A percentile compares a stretch with the other conserved stretches of the same genome.
These are phyloP conservation scores for Pasiphila rectangulata DNA, from an alignment of 2,888 invertebrate species.

Conservation along the genomic window DNA sequence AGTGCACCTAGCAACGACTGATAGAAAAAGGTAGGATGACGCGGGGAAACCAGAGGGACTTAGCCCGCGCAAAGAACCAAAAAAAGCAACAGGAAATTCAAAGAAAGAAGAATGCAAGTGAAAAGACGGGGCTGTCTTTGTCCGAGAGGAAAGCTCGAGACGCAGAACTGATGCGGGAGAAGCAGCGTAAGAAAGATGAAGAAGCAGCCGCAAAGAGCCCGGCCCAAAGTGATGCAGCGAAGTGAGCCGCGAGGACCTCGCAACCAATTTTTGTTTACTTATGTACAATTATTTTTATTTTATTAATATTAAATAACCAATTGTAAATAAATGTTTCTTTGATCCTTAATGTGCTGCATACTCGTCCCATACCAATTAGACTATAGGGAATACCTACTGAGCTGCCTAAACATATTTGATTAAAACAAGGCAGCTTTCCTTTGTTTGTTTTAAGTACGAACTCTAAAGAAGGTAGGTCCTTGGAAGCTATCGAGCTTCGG, in stretches of 20 bases:
- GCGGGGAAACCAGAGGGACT: slow-evolving; percentile 95
- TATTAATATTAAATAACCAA: too few relatives aligned
- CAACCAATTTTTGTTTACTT: not conserved
- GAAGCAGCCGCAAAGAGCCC: not conserved
- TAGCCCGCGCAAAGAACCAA: slow-evolving; percentile 94
- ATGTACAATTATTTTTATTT: too few relatives aligned
- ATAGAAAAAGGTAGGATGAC: slow-evolving; percentile 8
- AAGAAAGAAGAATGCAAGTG: slow-evolving; percentile 84
- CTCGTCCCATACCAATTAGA: too few relatives aligned
- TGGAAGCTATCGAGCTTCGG: too few relatives aligned
- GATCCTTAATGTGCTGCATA: too few relatives aligned
- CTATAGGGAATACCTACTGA: too few relatives aligned
- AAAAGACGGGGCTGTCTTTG: slow-evolving; percentile 89
- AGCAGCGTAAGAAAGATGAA: slow-evolving; percentile 88
- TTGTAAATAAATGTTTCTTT: too few relatives aligned
- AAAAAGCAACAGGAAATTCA: slow-evolving; percentile 88
- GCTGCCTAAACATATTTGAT: too few relatives aligned
- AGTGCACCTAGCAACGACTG: slow-evolving; percentile 41
- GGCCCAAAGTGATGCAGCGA: not conserved
- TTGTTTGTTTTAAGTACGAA: too few relatives aligned
- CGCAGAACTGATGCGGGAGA: slow-evolving; percentile 93
- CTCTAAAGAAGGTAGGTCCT: too few relatives aligned
- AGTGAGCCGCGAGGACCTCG: not conserved
- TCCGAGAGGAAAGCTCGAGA: slow-evolving; percentile 92
- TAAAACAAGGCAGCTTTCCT: too few relatives aligned